A percentile compares a stretch with the other conserved stretches of the same genome.
Conservation (phyloP, 2,888 invertebrate genomes). For the Caenorhabditis sinica region DNA sequence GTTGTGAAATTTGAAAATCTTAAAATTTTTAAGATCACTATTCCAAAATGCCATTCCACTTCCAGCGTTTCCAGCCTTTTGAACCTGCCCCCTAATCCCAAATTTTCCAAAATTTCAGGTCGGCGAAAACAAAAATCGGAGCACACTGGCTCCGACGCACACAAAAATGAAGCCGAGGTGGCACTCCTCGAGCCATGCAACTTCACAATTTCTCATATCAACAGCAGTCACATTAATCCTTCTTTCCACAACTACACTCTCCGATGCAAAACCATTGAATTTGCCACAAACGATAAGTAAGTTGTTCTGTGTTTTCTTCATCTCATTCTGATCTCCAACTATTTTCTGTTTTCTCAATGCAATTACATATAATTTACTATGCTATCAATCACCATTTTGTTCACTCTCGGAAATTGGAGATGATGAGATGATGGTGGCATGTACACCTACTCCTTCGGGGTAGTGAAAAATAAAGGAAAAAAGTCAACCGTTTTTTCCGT, state of each 20-base stretch:
- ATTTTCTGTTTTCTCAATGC: constrained; percentile 31
- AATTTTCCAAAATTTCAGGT: not conserved
- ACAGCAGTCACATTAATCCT: constrained; percentile 6
- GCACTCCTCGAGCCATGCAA: constrained; percentile 51
- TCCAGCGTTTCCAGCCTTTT: too few relatives aligned
- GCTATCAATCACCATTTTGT: constrained; percentile 62
- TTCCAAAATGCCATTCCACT: too few relatives aligned
- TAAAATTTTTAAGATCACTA: too few relatives aligned
- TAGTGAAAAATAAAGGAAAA: not conserved
- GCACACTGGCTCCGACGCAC: not conserved
- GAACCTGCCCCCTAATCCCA: too few relatives aligned
- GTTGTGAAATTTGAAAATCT: too few relatives aligned
- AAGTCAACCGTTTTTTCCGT: constrained; percentile 49
- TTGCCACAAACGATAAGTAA: constrained; percentile 73
- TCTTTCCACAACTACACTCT: not conserved
- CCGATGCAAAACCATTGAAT: constrained; percentile 63
- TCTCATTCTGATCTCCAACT: not conserved
- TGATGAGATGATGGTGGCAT: constrained; percentile 4
- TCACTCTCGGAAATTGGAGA: constrained; percentile 59
- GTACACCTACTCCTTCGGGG: too few relatives aligned
- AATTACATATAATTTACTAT: constrained; percentile 49
- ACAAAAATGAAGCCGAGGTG: constrained; percentile 65
- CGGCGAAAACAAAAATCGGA: constrained; percentile 14
- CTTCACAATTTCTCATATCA: constrained; percentile 51
- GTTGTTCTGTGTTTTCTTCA: constrained; percentile 24